Conservation (phyloP, 64 coral and sea anemone genomes). For the Dendronephthya gigantea region DNA sequence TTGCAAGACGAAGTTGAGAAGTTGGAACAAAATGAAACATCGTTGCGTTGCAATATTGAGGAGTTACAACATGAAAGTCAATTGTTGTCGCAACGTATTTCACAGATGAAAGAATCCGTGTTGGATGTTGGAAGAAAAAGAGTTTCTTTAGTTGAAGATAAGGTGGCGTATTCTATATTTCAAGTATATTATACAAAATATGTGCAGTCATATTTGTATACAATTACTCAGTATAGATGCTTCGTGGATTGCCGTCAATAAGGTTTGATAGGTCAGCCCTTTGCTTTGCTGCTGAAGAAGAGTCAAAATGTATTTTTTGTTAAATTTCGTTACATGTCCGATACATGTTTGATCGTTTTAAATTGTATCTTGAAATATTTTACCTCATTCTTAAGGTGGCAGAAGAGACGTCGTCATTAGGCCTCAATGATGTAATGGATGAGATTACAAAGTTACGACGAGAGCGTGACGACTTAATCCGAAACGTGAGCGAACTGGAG, state of each 20-base stretch:
- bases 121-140: neutral
- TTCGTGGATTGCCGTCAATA: too few species aligned
- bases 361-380: neutral
- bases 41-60: neutral
- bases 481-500: neutral
- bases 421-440: neutral
- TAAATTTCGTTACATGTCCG: too few species aligned
- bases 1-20: neutral
- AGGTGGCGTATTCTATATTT: neutral
- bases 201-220: neutral
- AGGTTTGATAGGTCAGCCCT: too few species aligned
- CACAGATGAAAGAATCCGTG: neutral
- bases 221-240: too few species aligned
- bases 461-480: neutral
- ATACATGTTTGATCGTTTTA: too few species aligned
- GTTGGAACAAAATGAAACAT: neutral
- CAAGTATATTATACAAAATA: neutral
- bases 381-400: neutral
- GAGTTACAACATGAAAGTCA: neutral
- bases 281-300: too few species aligned
- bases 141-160: neutral
- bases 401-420: neutral
- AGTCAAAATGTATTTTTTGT: too few species aligned
- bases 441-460: neutral
- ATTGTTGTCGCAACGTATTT: constrained; percentile 9